Percentiles rank a stretch among this genome's conserved stretches.
These are phyloP conservation scores for Eunapius fragilis DNA, from an alignment of 37 sponge, comb jelly and placozoan genomes.

Conservation along the genomic window DNA sequence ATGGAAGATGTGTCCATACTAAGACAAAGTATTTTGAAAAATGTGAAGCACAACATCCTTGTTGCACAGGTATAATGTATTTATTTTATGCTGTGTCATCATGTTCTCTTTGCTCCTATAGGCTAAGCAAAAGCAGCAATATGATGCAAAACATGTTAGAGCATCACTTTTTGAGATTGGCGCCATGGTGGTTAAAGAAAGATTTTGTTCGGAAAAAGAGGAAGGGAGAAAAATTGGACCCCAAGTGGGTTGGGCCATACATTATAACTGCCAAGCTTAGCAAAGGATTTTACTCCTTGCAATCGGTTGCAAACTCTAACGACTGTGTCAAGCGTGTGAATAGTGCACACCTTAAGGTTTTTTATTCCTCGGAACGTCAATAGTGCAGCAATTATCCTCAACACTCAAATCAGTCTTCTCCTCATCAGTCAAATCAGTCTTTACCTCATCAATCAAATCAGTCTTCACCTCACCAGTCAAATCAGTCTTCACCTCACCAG, in stretches of 20 bases:
- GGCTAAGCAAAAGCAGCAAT: not conserved
- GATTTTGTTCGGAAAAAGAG: not conserved
- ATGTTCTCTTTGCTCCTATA: not conserved
- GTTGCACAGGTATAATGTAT: not conserved
- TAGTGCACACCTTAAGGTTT: no score
- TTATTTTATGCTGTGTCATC: not conserved
- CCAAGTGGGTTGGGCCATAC: not conserved
- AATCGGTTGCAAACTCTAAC: no score
- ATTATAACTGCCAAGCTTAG: not conserved
- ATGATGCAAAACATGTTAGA: not conserved
- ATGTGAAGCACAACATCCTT: not conserved
- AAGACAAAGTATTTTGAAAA: not conserved
- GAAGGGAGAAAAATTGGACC: not conserved
- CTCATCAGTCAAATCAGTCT: no score
- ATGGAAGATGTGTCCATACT: not conserved
- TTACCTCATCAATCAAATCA: no score
- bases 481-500: no score
- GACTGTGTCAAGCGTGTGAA: no score
- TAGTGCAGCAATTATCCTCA: no score
- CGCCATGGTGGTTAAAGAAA: no score
- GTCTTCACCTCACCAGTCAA: no score
- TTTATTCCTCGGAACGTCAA: no score
- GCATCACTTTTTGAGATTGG: not conserved
- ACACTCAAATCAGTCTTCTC: no score
- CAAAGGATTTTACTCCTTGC: slow-evolving; percentile 1